A percentile compares a stretch with the other conserved stretches of the same genome.
These are phyloP conservation scores for Brachionus asplanchnoidis DNA, from an alignment of 1,140 invertebrate genomes.

Conservation along the genomic window DNA sequence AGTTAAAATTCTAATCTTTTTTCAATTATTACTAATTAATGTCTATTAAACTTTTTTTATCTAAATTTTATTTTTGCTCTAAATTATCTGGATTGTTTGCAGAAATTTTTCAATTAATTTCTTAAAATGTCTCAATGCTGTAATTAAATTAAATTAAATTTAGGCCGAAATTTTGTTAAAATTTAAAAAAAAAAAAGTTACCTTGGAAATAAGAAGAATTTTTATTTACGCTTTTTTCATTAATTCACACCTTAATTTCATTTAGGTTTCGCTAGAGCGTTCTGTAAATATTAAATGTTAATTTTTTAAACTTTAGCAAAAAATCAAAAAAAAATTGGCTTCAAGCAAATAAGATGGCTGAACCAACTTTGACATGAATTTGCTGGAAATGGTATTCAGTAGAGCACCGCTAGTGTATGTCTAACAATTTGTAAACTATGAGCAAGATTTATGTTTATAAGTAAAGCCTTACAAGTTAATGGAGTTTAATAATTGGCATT, in stretches of 20 bases:
- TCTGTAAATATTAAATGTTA: background rate
- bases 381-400: background rate
- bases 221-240: background rate
- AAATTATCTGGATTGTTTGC: background rate
- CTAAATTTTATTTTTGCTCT: background rate
- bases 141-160: background rate
- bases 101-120: too few relatives aligned
- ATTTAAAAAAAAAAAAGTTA: background rate
- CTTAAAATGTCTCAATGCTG: too few relatives aligned
- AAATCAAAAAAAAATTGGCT: background rate
- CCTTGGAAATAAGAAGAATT: background rate
- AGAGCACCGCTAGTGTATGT: background rate
- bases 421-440: background rate
- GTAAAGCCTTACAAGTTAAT: background rate
- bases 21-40: background rate
- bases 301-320: background rate
- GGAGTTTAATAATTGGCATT: slow-evolving; percentile 2
- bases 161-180: background rate
- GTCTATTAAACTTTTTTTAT: background rate
- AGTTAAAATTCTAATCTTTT: background rate
- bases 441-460: background rate
- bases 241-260: background rate
- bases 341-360: background rate
- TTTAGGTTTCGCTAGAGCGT: background rate
- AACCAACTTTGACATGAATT: background rate